These are phyloP conservation scores for Raja brachyura DNA, from an alignment of 2,113 vertebrate genomes.

Conservation along the genomic window DNA sequence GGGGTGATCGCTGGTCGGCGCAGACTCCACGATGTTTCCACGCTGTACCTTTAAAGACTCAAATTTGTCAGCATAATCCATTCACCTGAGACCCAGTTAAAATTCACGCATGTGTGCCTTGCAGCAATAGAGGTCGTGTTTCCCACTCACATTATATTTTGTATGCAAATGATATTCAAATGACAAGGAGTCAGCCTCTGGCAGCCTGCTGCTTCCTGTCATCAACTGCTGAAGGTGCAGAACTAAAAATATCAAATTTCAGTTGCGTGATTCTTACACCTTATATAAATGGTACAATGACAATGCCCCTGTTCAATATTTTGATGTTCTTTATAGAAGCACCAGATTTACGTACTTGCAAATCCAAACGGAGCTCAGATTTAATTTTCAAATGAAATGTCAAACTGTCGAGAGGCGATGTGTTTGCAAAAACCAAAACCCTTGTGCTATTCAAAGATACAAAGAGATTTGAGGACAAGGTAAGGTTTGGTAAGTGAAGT, in stretches of 20 bases:
- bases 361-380: not conserved
- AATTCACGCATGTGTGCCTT: not conserved
- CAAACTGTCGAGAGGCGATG: not conserved
- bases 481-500: not conserved
- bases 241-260: conserved; percentile 3
- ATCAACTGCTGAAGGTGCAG: not conserved
- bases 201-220: not conserved
- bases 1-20: no score
- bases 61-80: no score
- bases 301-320: not conserved
- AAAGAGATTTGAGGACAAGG: not conserved
- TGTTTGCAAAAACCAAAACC: not conserved
- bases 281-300: not conserved
- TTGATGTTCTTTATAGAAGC: not conserved
- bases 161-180: not conserved
- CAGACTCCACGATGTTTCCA: no score
- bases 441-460: not conserved
- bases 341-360: not conserved
- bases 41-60: no score
- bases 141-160: not conserved
- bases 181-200: no score
- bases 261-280: not conserved
- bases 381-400: not conserved
- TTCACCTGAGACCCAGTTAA: no score
- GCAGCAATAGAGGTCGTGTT: not conserved